Percentiles rank a stretch among this genome's conserved stretches.
These are phyloP conservation scores for Rallus limicola DNA, from an alignment of 2,113 vertebrate genomes.

Conservation along the genomic window DNA sequence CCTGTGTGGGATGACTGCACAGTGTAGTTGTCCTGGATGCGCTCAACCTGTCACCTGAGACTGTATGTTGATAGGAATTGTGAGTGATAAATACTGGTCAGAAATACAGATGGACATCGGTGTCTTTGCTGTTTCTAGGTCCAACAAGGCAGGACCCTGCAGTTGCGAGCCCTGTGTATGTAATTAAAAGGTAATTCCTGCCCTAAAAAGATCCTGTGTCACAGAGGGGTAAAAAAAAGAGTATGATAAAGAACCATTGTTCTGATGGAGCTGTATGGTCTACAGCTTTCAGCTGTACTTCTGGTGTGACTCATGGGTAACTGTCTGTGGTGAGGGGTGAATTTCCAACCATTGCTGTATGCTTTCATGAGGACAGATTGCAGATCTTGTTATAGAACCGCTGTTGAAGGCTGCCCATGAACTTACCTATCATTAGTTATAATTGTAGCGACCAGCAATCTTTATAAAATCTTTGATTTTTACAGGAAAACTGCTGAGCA, in stretches of 20 bases:
- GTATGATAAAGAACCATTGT: not conserved
- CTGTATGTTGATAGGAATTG: not conserved
- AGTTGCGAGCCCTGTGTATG: not conserved
- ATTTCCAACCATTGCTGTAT: not conserved
- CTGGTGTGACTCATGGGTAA: not conserved
- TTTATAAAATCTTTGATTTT: not conserved
- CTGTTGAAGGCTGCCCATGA: not conserved
- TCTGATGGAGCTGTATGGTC: rapidly evolving
- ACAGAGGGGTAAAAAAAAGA: not conserved
- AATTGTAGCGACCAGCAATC: not conserved
- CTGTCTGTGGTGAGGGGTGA: not conserved
- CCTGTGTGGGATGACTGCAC: not conserved
- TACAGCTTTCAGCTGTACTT: not conserved
- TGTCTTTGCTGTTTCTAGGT: not conserved
- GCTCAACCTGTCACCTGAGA: not conserved
- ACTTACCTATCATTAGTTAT: not conserved
- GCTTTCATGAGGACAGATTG: not conserved
- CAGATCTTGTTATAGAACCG: not conserved
- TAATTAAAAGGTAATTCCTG: not conserved
- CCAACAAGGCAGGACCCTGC: not conserved
- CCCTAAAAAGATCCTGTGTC: not conserved
- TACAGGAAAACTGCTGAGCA: not conserved
- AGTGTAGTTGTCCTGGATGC: not conserved
- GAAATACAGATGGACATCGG: not conserved
- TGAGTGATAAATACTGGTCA: not conserved